These are phyloP conservation scores for Spinus pinus DNA, from an alignment of 2,797 vertebrate species.

Conservation along the genomic window DNA sequence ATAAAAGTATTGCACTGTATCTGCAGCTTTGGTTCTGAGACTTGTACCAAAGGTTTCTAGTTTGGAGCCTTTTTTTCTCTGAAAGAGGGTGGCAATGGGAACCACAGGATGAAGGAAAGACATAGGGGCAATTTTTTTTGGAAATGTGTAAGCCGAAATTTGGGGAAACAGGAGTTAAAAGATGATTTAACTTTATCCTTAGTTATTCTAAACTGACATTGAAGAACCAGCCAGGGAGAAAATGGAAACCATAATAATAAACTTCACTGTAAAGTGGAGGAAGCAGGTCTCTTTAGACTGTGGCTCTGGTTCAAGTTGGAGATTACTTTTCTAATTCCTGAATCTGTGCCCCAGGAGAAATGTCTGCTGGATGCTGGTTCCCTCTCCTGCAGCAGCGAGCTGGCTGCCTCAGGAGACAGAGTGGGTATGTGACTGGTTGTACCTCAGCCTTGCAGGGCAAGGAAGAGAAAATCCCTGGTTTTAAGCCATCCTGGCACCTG, in stretches of 20 bases:
- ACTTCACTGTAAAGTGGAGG: constrained; percentile 40
- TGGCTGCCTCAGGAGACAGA: neutral
- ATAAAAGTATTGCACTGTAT: fast-evolving
- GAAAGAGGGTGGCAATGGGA: neutral
- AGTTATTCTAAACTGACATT: constrained; percentile 11
- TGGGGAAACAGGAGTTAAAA: constrained; percentile 6
- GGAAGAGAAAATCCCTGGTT: neutral
- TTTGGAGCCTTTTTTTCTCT: neutral
- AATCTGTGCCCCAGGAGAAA: constrained; percentile 51
- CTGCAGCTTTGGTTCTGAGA: neutral
- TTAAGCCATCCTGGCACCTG: constrained; percentile 29
- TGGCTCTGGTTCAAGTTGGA: constrained; percentile 60
- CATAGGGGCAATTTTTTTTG: fast-evolving
- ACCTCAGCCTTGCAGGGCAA: neutral
- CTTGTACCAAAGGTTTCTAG: neutral
- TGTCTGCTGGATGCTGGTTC: constrained; percentile 50
- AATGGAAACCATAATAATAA: constrained; percentile 52
- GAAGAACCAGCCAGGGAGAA: neutral
- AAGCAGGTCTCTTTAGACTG: constrained; percentile 49
- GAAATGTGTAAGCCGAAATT: neutral
- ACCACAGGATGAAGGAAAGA: neutral
- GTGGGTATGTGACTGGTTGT: neutral
- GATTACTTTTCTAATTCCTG: constrained; percentile 65
- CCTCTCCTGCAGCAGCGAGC: neutral
- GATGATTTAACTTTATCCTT: neutral